Evolutionary conservation across 2,113 vertebrate genomes (phyloP).

Genomic region (Gallinago jamesoni): DNA sequence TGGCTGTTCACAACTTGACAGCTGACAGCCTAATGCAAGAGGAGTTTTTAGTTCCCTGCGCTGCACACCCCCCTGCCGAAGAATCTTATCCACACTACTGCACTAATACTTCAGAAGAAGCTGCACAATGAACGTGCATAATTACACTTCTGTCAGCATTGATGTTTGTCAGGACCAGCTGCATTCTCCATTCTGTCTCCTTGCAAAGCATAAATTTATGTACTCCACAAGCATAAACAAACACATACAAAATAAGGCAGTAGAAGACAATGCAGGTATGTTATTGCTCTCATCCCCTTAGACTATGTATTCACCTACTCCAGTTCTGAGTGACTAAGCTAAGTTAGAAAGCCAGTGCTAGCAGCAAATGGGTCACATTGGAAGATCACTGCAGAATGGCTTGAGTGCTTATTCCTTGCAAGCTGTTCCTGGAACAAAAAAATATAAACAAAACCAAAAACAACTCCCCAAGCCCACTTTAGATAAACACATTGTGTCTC

Average conservation of each 20-base stretch:
- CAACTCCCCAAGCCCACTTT: neutral
- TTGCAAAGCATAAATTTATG: neutral
- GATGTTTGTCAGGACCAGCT: neutral
- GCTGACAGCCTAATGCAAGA: neutral
- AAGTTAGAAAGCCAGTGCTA: neutral
- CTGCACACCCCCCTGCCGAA: neutral
- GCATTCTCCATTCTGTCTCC: neutral
- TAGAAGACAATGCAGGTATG: neutral
- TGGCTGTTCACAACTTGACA: neutral
- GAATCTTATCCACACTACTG: neutral
- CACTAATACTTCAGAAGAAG: neutral
- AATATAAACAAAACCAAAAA: neutral
- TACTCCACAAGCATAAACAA: neutral
- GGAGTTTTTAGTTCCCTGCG: neutral
- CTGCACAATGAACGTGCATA: neutral
- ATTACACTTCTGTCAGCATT: neutral
- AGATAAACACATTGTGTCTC: neutral
- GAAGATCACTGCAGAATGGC: neutral
- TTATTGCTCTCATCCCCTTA: neutral
- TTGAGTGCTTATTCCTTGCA: neutral
- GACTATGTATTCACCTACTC: neutral
- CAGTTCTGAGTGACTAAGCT: neutral
- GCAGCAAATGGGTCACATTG: neutral
- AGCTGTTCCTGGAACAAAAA: conserved; percentile 17
- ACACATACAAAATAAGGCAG: neutral